phyloP scores from a whole-genome alignment of 1,140 invertebrate species.

The Bemisia tabaci region DNA sequence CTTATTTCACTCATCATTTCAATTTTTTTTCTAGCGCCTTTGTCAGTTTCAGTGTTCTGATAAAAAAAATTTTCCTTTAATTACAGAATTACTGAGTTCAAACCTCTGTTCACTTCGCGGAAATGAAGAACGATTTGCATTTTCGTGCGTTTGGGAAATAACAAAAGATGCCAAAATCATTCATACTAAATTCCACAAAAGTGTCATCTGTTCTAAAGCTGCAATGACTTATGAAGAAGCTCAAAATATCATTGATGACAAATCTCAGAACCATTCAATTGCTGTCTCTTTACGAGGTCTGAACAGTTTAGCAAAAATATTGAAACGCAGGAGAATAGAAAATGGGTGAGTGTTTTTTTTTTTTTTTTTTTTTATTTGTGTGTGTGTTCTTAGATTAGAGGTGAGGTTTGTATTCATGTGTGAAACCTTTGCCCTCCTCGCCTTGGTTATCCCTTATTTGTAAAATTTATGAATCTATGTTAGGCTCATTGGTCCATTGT shows the following conservation, averaged over 20 bases:
- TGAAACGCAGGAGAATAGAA: slow-evolving; percentile 73
- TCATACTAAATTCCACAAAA: slow-evolving; percentile 73
- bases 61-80: slow-evolving; percentile 13
- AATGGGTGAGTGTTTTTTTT: slow-evolving; percentile 66
- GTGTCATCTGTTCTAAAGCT: slow-evolving; percentile 72
- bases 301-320: slow-evolving; percentile 77
- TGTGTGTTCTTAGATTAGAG: slow-evolving; percentile 86
- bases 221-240: slow-evolving; percentile 94
- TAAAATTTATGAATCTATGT: too few relatives aligned
- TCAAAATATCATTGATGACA: slow-evolving; percentile 82
- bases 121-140: slow-evolving; percentile 69
- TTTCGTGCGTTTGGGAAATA: slow-evolving; percentile 89
- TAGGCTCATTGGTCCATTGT: too few relatives aligned
- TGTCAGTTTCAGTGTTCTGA: too few relatives aligned
- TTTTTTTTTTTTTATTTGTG: slow-evolving; percentile 76
- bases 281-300: slow-evolving; percentile 63
- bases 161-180: slow-evolving; percentile 73
- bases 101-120: slow-evolving; percentile 84
- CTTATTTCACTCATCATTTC: too few relatives aligned
- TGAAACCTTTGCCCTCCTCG: too few relatives aligned
- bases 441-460: neutral
- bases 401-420: slow-evolving; percentile 63
- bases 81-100: slow-evolving; percentile 70
- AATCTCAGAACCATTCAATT: slow-evolving; percentile 51
- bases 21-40: too few relatives aligned